These are phyloP conservation scores for Hemicordylus capensis DNA, from an alignment of 2,113 vertebrate species.

Conservation along the genomic window DNA sequence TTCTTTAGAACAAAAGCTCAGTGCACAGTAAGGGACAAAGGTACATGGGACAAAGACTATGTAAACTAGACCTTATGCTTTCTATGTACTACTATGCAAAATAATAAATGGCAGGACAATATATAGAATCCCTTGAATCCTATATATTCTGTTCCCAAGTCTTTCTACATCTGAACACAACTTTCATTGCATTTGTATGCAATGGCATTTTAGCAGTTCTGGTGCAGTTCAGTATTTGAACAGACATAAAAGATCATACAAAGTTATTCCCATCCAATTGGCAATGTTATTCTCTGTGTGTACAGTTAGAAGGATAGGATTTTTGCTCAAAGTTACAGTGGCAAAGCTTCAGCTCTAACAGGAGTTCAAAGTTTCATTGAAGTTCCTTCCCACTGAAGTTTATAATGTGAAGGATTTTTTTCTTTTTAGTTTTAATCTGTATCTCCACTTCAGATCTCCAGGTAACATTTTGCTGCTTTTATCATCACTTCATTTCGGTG, in stretches of 20 bases:
- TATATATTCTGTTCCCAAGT: neutral
- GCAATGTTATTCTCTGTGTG: constrained; percentile 1
- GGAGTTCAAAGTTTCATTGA: constrained; percentile 20
- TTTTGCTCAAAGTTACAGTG: neutral
- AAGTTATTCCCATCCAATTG: neutral
- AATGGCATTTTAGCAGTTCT: neutral
- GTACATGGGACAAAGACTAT: no score
- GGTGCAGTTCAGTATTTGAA: neutral
- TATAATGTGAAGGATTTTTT: constrained; percentile 5
- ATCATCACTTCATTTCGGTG: constrained; percentile 13
- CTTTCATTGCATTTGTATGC: neutral
- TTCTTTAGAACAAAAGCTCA: neutral
- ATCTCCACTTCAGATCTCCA: constrained; percentile 28
- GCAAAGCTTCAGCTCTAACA: neutral
- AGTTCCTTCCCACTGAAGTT: constrained; percentile 7
- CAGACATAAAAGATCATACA: neutral
- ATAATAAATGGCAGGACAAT: neutral
- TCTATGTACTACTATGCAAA: neutral
- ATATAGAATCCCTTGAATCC: no score
- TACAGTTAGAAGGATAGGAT: neutral
- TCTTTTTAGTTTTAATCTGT: constrained; percentile 31
- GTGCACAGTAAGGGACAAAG: neutral
- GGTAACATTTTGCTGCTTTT: constrained; percentile 37
- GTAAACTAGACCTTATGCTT: neutral
- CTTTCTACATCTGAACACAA: neutral